These are phyloP conservation scores for Spatula versicolor DNA, from an alignment of 2,797 vertebrate species.

Conservation along the genomic window DNA sequence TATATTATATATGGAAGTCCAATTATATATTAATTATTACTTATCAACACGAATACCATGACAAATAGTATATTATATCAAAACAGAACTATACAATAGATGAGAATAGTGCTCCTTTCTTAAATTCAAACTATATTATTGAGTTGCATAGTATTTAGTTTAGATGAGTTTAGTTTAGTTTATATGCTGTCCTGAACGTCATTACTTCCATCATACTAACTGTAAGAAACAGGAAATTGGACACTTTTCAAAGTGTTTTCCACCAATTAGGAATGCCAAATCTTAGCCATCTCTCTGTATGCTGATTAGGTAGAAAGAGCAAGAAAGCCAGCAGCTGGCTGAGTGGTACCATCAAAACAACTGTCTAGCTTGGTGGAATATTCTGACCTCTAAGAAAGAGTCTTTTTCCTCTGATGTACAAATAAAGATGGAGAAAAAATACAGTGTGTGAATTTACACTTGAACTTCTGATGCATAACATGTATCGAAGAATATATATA, in stretches of 20 bases:
- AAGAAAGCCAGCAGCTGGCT: background rate
- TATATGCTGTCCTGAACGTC: background rate
- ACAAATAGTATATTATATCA: background rate
- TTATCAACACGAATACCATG: background rate
- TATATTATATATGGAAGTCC: background rate
- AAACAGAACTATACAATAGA: conserved; percentile 28
- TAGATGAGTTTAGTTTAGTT: background rate
- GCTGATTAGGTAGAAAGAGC: background rate
- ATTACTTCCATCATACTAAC: conserved; percentile 7
- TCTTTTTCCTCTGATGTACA: background rate
- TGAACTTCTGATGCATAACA: background rate
- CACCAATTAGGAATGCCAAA: background rate
- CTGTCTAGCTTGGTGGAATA: background rate
- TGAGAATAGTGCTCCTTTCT: background rate
- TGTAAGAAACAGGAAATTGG: conserved; percentile 20
- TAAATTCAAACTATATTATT: conserved; percentile 9
- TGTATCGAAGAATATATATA: background rate
- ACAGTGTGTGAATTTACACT: background rate
- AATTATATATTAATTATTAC: conserved; percentile 46
- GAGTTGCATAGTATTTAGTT: background rate
- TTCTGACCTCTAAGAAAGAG: background rate
- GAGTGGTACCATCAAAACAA: conserved; percentile 10
- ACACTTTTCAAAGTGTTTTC: conserved; percentile 9
- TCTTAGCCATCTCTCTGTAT: background rate
- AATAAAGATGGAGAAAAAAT: background rate